phyloP scores from a whole-genome alignment of 1,140 invertebrate species.

The Leptopilina clavipes region DNA sequence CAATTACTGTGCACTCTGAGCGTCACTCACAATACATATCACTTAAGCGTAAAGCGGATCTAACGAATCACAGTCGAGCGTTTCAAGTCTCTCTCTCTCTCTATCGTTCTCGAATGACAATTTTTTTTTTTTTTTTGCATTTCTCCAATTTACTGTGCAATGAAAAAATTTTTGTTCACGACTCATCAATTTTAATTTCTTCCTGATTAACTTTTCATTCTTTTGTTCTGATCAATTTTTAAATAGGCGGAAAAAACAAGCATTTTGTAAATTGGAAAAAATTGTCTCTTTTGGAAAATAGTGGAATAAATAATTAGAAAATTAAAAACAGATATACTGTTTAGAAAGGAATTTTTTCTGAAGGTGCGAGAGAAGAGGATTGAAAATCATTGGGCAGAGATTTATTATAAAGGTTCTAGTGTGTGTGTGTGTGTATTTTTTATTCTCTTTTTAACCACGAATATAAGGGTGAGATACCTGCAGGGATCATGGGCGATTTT shows the following conservation, averaged over 20 bases:
- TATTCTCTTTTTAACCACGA: too few species aligned
- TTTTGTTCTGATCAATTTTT: too few species aligned
- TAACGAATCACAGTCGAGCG: neutral
- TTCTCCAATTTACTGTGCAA: too few species aligned
- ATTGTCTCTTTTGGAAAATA: too few species aligned
- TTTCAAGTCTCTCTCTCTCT: conserved; percentile 1
- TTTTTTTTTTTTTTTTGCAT: neutral
- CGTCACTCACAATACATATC: conserved; percentile 64
- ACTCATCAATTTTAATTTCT: too few species aligned
- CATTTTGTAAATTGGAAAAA: too few species aligned
- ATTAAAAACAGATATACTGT: too few species aligned
- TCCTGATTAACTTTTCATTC: too few species aligned
- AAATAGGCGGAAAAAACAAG: too few species aligned
- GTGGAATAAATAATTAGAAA: too few species aligned
- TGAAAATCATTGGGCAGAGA: conserved; percentile 40
- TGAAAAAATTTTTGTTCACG: too few species aligned
- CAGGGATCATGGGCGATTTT: neutral
- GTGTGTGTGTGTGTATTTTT: neutral
- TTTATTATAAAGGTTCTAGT: conserved; percentile 50
- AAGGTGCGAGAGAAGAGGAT: conserved; percentile 40
- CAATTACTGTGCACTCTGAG: conserved; percentile 61
- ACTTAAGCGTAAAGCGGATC: conserved; percentile 33
- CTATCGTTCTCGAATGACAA: neutral
- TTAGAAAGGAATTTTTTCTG: too few species aligned
- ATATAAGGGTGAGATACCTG: neutral